Percentiles rank a stretch among this genome's conserved stretches.
Conservation (phyloP, 2,113 vertebrate species). For the Forbesichthys papilliferus region DNA sequence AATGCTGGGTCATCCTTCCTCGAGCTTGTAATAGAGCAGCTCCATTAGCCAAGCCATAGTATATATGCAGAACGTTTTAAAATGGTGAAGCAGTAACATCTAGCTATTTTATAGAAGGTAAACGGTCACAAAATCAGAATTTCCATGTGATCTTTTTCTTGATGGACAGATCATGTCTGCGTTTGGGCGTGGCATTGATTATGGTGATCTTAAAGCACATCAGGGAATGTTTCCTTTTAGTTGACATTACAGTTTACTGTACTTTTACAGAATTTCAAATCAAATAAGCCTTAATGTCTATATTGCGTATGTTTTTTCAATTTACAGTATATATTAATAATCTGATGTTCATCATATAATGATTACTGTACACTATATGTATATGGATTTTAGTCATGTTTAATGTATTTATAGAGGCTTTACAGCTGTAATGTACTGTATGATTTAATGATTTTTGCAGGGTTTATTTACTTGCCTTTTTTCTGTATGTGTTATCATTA, state of each 20-base stretch:
- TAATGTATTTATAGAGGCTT: background rate
- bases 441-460: background rate
- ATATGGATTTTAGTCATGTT: background rate
- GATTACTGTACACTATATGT: background rate
- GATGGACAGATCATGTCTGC: background rate
- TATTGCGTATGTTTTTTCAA: background rate
- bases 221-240: background rate
- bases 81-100: too few relatives aligned
- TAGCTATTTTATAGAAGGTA: too few relatives aligned
- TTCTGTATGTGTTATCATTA: background rate
- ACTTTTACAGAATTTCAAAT: background rate
- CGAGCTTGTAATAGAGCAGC: constrained; percentile 18
- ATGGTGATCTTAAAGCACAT: background rate
- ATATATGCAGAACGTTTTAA: background rate
- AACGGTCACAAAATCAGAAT: background rate
- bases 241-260: too few relatives aligned
- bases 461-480: background rate
- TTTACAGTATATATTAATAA: background rate
- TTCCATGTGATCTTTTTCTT: background rate
- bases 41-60: background rate
- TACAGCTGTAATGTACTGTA: background rate
- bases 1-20: constrained; percentile 40
- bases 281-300: background rate
- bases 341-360: background rate
- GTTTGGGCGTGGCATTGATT: constrained; percentile 46